Evolutionary conservation across 2,797 vertebrate genomes (phyloP).

Genomic region (Poeciliopsis paucimaculata): DNA sequence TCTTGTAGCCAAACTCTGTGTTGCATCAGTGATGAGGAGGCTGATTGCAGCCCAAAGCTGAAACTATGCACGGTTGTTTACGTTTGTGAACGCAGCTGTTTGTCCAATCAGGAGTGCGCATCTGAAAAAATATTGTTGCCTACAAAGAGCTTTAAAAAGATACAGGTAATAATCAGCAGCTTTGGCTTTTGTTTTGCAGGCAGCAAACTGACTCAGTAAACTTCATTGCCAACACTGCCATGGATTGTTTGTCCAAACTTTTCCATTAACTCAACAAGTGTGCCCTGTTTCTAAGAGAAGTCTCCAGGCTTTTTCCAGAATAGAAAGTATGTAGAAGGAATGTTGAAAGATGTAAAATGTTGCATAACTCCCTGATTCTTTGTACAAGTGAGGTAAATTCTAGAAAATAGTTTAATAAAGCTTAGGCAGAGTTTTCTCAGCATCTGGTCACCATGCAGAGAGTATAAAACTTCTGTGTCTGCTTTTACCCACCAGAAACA

Average conservation of each 20-base stretch:
- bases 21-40: conserved; percentile 30
- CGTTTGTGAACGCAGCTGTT: conserved; percentile 10
- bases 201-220: conserved; percentile 27
- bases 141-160: neutral
- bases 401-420: conserved; percentile 27
- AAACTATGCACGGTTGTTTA: conserved; percentile 2
- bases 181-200: conserved; percentile 12
- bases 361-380: conserved; percentile 59
- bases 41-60: neutral
- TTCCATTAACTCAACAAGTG: conserved; percentile 59
- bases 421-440: conserved; percentile 39
- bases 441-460: conserved; percentile 38
- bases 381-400: conserved; percentile 62
- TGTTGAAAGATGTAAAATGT: conserved; percentile 64
- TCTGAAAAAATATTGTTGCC: conserved; percentile 12
- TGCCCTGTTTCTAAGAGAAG: conserved; percentile 61
- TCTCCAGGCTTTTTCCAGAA: conserved; percentile 54
- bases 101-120: conserved; percentile 19
- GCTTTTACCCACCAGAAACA: conserved; percentile 41
- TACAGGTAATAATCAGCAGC: neutral
- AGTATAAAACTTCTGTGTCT: conserved; percentile 18
- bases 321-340: conserved; percentile 30
- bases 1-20: conserved; percentile 36
- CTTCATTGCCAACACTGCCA: conserved; percentile 15
- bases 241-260: conserved; percentile 35